A percentile compares a stretch with the other conserved stretches of the same genome.
These are phyloP conservation scores for Ommatoiulus sabulosus DNA, from an alignment of 2,888 invertebrate genomes.

Conservation along the genomic window DNA sequence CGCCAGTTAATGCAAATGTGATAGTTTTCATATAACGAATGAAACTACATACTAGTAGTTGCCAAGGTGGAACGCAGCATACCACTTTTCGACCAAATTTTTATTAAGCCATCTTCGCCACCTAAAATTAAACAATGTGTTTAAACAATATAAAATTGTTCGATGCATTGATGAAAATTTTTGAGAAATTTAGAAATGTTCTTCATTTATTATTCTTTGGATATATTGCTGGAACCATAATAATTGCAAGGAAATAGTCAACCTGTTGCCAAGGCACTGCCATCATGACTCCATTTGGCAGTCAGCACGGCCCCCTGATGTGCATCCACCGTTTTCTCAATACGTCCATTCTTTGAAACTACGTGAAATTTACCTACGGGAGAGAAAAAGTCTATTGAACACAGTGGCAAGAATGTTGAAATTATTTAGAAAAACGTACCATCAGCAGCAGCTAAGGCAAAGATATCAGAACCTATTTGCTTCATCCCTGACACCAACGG, in stretches of 20 bases:
- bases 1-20: neutral
- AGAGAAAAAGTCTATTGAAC: conserved; percentile 42
- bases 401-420: no score
- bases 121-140: conserved; percentile 70
- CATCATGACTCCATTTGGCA: conserved; percentile 95
- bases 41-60: conserved; percentile 74
- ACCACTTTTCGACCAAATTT: conserved; percentile 97
- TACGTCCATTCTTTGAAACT: conserved; percentile 86
- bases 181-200: no score
- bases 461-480: conserved; percentile 76
- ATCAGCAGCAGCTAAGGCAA: conserved; percentile 88
- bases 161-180: no score
- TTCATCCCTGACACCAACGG: conserved; percentile 64
- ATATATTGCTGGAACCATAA: no score
- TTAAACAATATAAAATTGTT: neutral
- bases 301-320: conserved; percentile 87
- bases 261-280: conserved; percentile 92
- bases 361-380: conserved; percentile 82
- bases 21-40: neutral
- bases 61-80: conserved; percentile 91
- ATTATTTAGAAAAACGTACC: conserved; percentile 70
- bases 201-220: no score
- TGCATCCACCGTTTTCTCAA: conserved; percentile 92
- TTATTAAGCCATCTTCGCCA: conserved; percentile 96
- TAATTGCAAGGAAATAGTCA: neutral